These are phyloP conservation scores for Simalia tracyae DNA, from an alignment of 2,797 vertebrate species.

Conservation along the genomic window DNA sequence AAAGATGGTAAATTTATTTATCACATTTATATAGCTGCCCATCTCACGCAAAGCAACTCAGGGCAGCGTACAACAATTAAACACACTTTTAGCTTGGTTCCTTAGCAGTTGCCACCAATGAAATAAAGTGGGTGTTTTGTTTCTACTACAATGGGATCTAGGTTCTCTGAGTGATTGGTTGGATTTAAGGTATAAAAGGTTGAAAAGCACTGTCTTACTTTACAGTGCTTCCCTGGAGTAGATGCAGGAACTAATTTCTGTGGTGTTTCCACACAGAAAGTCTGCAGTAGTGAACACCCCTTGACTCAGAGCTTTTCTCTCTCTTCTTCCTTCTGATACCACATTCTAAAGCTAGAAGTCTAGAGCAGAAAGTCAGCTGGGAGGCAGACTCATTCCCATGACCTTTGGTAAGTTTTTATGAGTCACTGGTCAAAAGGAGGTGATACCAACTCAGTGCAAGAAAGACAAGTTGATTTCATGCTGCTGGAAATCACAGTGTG, in stretches of 20 bases:
- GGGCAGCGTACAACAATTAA: no score
- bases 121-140: neutral
- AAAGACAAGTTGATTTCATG: neutral
- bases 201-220: neutral
- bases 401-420: conserved; percentile 6
- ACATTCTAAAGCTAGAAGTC: neutral
- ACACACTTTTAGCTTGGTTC: neutral
- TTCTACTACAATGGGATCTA: neutral
- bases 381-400: conserved; percentile 10
- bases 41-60: no score
- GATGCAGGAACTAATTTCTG: neutral
- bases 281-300: neutral
- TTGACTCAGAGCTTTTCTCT: neutral
- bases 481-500: neutral
- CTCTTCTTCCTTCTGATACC: neutral
- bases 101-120: neutral
- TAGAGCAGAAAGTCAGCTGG: neutral
- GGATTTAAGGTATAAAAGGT: neutral
- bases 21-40: no score
- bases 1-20: neutral
- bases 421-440: conserved; percentile 9
- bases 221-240: neutral
- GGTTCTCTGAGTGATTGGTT: neutral
- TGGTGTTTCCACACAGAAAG: neutral
- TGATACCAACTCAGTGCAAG: neutral